Evolutionary conservation across 2,888 invertebrate genomes (phyloP).

Genomic region (Hemaris fuciformis): DNA sequence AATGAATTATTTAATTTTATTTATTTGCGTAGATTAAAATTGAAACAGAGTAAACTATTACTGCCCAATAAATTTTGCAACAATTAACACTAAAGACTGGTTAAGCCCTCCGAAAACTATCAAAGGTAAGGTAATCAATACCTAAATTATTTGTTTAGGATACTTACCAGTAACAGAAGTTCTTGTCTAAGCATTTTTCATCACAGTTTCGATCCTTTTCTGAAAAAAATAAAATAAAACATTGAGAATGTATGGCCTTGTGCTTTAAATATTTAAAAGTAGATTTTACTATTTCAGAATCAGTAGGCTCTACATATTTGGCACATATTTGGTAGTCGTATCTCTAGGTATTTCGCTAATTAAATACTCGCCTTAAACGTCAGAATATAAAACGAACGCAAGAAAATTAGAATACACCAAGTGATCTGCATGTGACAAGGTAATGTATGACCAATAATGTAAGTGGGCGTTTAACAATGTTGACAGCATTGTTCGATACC

Average conservation of each 20-base stretch:
- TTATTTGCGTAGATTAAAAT: too few relatives aligned
- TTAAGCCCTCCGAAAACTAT: too few relatives aligned
- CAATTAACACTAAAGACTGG: too few relatives aligned
- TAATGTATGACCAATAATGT: constrained; percentile 23
- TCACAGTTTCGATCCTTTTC: constrained; percentile 46
- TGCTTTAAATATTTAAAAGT: neutral
- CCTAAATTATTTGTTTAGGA: neutral
- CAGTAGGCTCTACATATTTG: neutral
- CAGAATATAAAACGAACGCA: constrained; percentile 24
- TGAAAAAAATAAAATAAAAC: constrained; percentile 41
- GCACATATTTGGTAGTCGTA: neutral
- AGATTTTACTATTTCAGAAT: neutral
- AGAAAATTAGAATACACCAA: constrained; percentile 29
- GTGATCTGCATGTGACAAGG: constrained; percentile 57
- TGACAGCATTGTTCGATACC: constrained; percentile 1
- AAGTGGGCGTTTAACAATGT: constrained; percentile 35
- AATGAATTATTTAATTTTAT: too few relatives aligned
- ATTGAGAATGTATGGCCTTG: neutral
- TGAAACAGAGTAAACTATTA: too few relatives aligned
- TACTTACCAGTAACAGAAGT: constrained; percentile 66
- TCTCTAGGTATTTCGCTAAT: neutral
- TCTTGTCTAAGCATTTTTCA: constrained; percentile 74
- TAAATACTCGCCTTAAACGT: constrained; percentile 16
- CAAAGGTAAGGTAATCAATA: too few relatives aligned
- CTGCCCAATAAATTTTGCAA: too few relatives aligned